A percentile compares a stretch with the other conserved stretches of the same genome.
phyloP scores from a whole-genome alignment of 2,888 invertebrate genomes.

The Arrhopalites spinosus region DNA sequence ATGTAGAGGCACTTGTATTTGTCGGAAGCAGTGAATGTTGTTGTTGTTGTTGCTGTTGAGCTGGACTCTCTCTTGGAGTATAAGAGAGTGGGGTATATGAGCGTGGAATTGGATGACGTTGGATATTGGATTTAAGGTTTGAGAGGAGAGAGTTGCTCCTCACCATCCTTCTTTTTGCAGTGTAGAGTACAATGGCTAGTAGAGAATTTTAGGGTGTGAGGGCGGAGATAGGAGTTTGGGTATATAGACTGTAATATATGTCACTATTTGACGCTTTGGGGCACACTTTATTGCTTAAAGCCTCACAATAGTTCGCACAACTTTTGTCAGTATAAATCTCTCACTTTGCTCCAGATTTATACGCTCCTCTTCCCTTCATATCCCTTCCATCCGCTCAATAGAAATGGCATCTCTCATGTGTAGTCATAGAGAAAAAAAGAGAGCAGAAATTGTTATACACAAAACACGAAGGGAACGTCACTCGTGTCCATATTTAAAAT shows the following conservation, averaged over 20 bases:
- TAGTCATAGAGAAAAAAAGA: too few relatives aligned
- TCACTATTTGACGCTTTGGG: conserved; percentile 50
- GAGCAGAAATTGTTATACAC: too few relatives aligned
- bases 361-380: conserved; percentile 10
- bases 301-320: conserved; percentile 32
- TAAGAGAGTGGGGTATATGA: conserved; percentile 17
- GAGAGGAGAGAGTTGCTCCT: conserved; percentile 27
- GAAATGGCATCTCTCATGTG: too few relatives aligned
- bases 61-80: neutral
- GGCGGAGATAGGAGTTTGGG: neutral
- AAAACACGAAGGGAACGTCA: too few relatives aligned
- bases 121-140: conserved; percentile 52
- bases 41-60: conserved; percentile 33
- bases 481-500: too few relatives aligned
- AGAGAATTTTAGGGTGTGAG: neutral
- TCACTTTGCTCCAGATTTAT: conserved; percentile 39
- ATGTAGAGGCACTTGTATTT: conserved; percentile 26
- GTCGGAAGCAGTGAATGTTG: conserved; percentile 33
- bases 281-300: conserved; percentile 48
- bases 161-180: too few relatives aligned
- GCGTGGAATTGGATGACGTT: conserved; percentile 48
- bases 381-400: neutral
- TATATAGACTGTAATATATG: conserved; percentile 42
- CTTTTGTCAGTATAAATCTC: conserved; percentile 42
- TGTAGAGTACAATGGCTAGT: neutral